Base-by-base conservation (phyloP, 2,113 vertebrate genomes). In the Sturnira hondurensis region DNA sequence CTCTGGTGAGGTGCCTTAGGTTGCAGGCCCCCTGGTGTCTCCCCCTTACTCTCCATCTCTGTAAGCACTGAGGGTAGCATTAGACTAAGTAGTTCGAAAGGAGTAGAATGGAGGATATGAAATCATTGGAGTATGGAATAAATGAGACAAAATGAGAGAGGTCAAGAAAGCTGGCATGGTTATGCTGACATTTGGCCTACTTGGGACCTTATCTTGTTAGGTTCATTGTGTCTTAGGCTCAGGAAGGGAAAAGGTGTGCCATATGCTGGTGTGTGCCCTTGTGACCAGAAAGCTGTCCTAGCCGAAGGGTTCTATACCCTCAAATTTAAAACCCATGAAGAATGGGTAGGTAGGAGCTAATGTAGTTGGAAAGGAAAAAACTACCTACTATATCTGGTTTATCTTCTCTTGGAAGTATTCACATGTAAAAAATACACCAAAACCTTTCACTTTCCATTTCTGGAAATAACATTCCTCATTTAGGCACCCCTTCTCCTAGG, bases 1-100 rank as follows among this genome's bases (percentile, higher is more conserved):
- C 3, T 33, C 81, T 61, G 63, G 31, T 31, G 20, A 61, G 41
- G 7, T 20, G 22, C 54, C 24, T 63, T 41, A 56, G n/a, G 41
- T 14, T 28, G 5, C 19, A 70, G 4, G 12, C n/a, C 4, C 26
- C 43, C 12, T 0, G 36, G 28, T 17, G 1, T n/a, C 28, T 15
- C 15, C 31, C 11, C 17, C n/a, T 41, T 17, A 47, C 14, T 43
- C 31, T 63, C 58, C 4, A 2, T 61, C 38, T 38, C 12, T 31
- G 38, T 24, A 28, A n/a, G 3, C 28, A 73, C 26, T 4, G 6
- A 17, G 6, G 63, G 1, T 22, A 58, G 1, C 20, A 43, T 83
- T 47, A 31, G 3, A 28, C 28, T 77, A 68, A 88, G 38, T 68
- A 12, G 28, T 41, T 38, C 4, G 16, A 15, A 41, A 58, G 28